These are phyloP conservation scores for Drosophila suzukii DNA, from an alignment of 1,140 invertebrate species.

Conservation along the genomic window DNA sequence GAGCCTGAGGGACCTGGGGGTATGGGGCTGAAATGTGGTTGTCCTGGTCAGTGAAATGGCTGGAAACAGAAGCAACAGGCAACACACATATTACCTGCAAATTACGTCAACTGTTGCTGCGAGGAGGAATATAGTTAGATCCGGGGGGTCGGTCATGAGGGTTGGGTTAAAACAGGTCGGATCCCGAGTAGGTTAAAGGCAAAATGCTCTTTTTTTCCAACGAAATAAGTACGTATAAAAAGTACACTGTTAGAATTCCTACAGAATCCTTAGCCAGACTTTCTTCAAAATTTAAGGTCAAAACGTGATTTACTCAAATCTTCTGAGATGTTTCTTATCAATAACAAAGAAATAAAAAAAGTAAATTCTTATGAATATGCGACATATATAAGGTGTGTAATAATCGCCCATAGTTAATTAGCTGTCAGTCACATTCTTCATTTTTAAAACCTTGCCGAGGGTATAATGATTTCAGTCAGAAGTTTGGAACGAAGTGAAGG, in stretches of 20 bases:
- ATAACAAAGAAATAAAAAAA: too few relatives aligned
- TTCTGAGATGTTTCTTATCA: too few relatives aligned
- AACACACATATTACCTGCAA: conserved; percentile 75
- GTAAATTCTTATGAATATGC: too few relatives aligned
- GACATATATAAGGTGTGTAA: too few relatives aligned
- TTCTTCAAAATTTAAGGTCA: too few relatives aligned
- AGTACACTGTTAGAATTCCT: not conserved
- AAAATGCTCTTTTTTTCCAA: not conserved
- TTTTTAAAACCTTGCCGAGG: too few relatives aligned
- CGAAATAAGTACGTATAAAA: conserved; percentile 13
- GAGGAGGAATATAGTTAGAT: not conserved
- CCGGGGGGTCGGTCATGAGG: not conserved
- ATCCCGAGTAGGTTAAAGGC: not conserved
- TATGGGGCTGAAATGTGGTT: conserved; percentile 12
- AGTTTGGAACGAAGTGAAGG: too few relatives aligned
- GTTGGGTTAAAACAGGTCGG: not conserved
- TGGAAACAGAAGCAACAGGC: conserved; percentile 42
- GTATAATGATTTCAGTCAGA: too few relatives aligned
- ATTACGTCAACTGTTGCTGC: conserved; percentile 73
- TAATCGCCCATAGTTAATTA: too few relatives aligned
- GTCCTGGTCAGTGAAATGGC: conserved; percentile 34
- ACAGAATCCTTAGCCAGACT: too few relatives aligned
- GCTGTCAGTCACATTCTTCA: too few relatives aligned
- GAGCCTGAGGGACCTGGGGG: conserved; percentile 8
- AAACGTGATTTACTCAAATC: too few relatives aligned